Percentiles rank a stretch among this genome's conserved stretches.
phyloP scores from a whole-genome alignment of 2,888 invertebrate species.

The Agonopterix heracliana region DNA sequence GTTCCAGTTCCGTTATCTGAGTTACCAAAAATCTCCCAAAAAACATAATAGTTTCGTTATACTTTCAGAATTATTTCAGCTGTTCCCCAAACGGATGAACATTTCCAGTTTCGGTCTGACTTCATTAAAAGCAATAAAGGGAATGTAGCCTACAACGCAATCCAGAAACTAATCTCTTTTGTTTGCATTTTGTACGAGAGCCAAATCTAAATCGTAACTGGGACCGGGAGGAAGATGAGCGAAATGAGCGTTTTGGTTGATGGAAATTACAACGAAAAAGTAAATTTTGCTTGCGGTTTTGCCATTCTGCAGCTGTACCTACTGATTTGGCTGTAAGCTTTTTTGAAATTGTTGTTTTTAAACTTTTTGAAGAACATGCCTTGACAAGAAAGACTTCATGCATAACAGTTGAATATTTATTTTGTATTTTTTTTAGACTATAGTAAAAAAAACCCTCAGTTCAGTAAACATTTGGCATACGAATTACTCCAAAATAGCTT shows the following conservation, averaged over 20 bases:
- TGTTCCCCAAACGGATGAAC: conserved; percentile 10
- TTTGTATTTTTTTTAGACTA: too few relatives aligned
- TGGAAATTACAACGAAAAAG: conserved; percentile 11
- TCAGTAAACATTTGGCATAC: too few relatives aligned
- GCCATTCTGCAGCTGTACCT: conserved; percentile 6
- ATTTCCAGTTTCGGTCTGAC: conserved; percentile 26
- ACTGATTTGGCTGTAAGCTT: not conserved
- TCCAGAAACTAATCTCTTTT: conserved; percentile 56
- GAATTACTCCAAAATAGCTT: too few relatives aligned
- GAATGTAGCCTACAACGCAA: conserved; percentile 38
- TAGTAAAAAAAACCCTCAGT: too few relatives aligned
- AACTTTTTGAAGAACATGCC: conserved; percentile 1
- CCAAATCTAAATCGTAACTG: conserved; percentile 36
- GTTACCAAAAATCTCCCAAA: too few relatives aligned
- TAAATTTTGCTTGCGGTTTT: conserved; percentile 7
- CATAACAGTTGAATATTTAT: too few relatives aligned
- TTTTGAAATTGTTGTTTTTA: conserved; percentile 3
- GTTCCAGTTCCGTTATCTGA: too few relatives aligned
- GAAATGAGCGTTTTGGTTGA: conserved; percentile 11
- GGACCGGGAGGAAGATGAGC: conserved; percentile 11
- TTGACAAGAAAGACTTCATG: too few relatives aligned
- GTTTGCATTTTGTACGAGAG: conserved; percentile 56
- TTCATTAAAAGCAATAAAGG: conserved; percentile 48
- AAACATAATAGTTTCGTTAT: conserved; percentile 5
- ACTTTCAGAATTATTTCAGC: conserved; percentile 23